Evolutionary conservation across 2,888 invertebrate species (phyloP).

Genomic region (Scaptodrosophila latifasciaeformis): DNA sequence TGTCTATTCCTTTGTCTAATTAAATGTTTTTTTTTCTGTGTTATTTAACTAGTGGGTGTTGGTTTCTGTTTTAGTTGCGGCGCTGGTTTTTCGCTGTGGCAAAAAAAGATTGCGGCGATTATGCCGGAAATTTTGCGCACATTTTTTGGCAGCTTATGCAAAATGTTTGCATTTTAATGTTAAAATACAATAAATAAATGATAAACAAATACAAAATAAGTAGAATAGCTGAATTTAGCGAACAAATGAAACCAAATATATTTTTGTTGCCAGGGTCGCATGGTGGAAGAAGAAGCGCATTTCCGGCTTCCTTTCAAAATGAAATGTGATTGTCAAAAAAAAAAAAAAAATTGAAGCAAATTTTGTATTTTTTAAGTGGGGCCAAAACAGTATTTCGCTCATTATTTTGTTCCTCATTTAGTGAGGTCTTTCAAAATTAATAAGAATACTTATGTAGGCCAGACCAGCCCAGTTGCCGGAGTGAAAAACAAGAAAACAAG

Average conservation of each 20-base stretch:
- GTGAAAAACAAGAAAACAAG: constrained; percentile 21
- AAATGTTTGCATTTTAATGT: neutral
- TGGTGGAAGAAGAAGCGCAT: too few relatives aligned
- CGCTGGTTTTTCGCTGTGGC: too few relatives aligned
- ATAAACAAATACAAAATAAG: neutral
- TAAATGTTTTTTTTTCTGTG: constrained; percentile 31
- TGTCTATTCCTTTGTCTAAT: neutral
- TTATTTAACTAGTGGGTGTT: constrained; percentile 50
- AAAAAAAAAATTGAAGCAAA: constrained; percentile 8
- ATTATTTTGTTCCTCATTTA: too few relatives aligned
- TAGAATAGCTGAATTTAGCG: neutral
- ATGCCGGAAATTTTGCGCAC: constrained; percentile 54
- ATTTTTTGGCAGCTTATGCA: constrained; percentile 34
- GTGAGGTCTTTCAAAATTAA: constrained; percentile 57
- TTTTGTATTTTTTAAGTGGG: too few relatives aligned
- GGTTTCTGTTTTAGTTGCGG: constrained; percentile 12
- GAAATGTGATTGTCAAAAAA: constrained; percentile 22
- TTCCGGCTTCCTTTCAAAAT: constrained; percentile 1
- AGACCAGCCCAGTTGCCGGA: too few relatives aligned
- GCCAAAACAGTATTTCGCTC: too few relatives aligned
- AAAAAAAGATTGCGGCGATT: too few relatives aligned
- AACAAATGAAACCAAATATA: too few relatives aligned
- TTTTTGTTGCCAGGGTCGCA: too few relatives aligned
- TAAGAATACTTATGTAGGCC: constrained; percentile 61
- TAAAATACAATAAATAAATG: neutral